Evolutionary conservation across 2,797 vertebrate genomes (phyloP).

Genomic region (Salarias fasciatus): DNA sequence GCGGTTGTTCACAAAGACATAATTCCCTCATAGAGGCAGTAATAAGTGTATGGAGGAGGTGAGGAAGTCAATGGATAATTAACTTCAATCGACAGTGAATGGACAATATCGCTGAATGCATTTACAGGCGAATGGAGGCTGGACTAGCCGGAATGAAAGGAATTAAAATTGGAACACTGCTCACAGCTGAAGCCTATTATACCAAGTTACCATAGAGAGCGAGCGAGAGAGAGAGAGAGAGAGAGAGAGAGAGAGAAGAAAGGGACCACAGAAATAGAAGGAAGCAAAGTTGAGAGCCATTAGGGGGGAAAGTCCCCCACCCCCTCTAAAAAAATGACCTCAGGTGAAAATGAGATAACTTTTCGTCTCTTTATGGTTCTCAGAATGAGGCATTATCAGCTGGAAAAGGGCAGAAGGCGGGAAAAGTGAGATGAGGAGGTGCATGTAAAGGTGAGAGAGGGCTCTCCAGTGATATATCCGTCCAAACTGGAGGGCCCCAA

Average conservation of each 20-base stretch:
- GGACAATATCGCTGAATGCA: conserved; percentile 61
- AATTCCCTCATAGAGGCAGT: conserved; percentile 46
- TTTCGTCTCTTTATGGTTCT: conserved; percentile 58
- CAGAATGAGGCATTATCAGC: conserved; percentile 74
- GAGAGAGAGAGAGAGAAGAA: conserved; percentile 1
- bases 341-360: conserved; percentile 74
- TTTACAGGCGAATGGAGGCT: conserved; percentile 47
- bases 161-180: conserved; percentile 64
- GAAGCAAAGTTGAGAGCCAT: conserved; percentile 51
- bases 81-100: conserved; percentile 69
- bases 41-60: conserved; percentile 53
- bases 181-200: conserved; percentile 70
- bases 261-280: conserved; percentile 37
- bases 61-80: conserved; percentile 73
- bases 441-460: conserved; percentile 71
- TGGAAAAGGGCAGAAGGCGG: conserved; percentile 54
- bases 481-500: conserved; percentile 65
- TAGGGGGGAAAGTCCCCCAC: conserved; percentile 34
- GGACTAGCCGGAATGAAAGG: conserved; percentile 60
- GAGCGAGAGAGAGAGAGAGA: conserved; percentile 20
- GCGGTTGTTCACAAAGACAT: conserved; percentile 44
- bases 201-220: conserved; percentile 30
- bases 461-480: conserved; percentile 73
- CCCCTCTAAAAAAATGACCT: conserved; percentile 61
- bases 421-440: conserved; percentile 58